Base-by-base conservation (phyloP, 2,113 vertebrate species). In the Stigmatopora argus region DNA sequence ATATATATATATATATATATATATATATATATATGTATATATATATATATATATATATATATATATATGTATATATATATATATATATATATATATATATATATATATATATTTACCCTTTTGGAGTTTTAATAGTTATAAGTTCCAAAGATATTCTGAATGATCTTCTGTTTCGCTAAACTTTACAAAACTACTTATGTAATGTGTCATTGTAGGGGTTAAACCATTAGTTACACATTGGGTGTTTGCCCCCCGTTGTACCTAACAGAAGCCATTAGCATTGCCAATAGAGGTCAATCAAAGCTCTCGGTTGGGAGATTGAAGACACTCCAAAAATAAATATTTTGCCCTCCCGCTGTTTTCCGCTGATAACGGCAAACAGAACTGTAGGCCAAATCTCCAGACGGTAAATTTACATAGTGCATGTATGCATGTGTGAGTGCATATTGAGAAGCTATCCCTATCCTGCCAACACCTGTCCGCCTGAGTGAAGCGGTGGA, bases 381-480 rank as follows among this genome's bases (percentile, higher is more conserved):
- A 72, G 56, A 65, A 58, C 64, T 26, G 51, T 53, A 72, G 72
- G 55, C 68, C 68, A 70, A 73, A 66, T 83, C 79, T 83, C 84
- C 41, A 72, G 75, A 72, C 55, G 17, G 57, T n/a, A 23, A 34
- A 59, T 63, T 56, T 55, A 68, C 41, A 68, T 56, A 31, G 67
- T 34, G 71, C 60, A 53, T 44, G 60, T 52, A 45, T 66, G 60
- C 19, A 45, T 55, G 62, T 70, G 65, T 55, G 51, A 47, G 67
- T 35, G 65, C 51, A 57, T 56, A 81, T 82, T 83, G 80, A 85
- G 72, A 74, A 80, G 66, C 74, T 51, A 64, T 84, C 83, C 68
- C 64, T 63, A 2, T 83, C 79, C 81, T 88, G 81, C 85, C 88
- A 84, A 83, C 79, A 82, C 81, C 83, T 87, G 85, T 69, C 83